phyloP scores from a whole-genome alignment of 2,113 vertebrate genomes.

The Typhlomys cinereus region DNA sequence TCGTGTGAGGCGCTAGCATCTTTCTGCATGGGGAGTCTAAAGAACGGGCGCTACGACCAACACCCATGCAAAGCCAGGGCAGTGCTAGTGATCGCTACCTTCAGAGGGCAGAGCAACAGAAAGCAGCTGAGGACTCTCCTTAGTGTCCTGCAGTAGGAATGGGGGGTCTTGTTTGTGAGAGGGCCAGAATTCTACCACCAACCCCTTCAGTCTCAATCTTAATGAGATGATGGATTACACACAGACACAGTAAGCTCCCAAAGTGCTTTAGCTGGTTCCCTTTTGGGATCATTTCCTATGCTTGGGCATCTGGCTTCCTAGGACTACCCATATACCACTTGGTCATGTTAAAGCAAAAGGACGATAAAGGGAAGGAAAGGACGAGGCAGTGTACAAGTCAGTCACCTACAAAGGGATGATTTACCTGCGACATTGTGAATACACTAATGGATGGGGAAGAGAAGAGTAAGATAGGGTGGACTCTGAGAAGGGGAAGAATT shows the following conservation, averaged over 20 bases:
- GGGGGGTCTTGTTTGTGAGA: too few relatives aligned
- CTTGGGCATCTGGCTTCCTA: not conserved
- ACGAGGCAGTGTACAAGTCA: not conserved
- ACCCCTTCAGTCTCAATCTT: not conserved
- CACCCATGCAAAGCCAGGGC: not conserved
- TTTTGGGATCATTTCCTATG: not conserved
- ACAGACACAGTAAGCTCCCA: not conserved
- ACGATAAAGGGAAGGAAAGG: not conserved
- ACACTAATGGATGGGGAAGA: fast-evolving
- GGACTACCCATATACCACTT: not conserved
- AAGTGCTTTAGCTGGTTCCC: not conserved
- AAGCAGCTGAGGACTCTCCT: not conserved
- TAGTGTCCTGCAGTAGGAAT: too few relatives aligned
- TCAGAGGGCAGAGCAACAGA: not conserved
- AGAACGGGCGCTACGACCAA: fast-evolving
- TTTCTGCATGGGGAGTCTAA: not conserved
- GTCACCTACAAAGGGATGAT: not conserved
- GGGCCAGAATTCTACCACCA: not conserved
- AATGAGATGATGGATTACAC: not conserved
- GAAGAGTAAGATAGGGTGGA: not conserved
- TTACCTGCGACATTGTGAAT: not conserved
- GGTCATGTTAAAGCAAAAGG: not conserved
- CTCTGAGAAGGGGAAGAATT: not conserved
- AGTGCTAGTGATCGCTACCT: fast-evolving
- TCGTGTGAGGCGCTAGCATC: not conserved